Conservation (phyloP, 2,888 invertebrate genomes). For the Leucophora obtusa region DNA sequence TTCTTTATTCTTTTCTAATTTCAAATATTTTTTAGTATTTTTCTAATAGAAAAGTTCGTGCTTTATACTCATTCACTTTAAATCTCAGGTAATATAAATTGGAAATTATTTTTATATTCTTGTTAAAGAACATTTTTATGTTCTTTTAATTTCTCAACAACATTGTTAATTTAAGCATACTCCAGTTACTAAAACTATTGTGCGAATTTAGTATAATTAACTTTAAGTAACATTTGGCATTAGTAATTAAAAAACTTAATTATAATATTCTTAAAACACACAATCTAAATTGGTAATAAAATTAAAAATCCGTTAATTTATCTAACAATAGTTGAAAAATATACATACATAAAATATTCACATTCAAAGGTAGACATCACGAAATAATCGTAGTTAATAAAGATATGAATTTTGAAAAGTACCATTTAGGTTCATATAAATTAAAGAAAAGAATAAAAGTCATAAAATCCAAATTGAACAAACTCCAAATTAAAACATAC, state of each 20-base stretch:
- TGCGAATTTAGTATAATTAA: slow-evolving; percentile 13
- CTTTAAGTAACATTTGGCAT: slow-evolving; percentile 9
- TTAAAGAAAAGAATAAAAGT: neutral
- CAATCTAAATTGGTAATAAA: slow-evolving; percentile 17
- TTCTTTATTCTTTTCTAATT: neutral
- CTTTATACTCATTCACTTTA: slow-evolving; percentile 19
- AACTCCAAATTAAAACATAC: neutral
- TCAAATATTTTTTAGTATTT: neutral
- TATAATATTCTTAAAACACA: neutral
- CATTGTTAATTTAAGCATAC: slow-evolving; percentile 23
- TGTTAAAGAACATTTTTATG: slow-evolving; percentile 37
- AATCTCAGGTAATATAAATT: slow-evolving; percentile 8
- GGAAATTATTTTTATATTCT: slow-evolving; percentile 9
- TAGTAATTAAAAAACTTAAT: neutral
- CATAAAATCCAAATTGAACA: neutral
- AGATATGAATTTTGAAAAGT: neutral
- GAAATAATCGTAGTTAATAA: neutral
- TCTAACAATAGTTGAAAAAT: slow-evolving; percentile 3
- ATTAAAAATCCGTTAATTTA: slow-evolving; percentile 29
- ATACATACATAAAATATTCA: too few species aligned
- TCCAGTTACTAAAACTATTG: neutral
- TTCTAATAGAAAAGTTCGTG: slow-evolving; percentile 4
- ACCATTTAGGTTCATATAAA: neutral
- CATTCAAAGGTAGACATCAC: too few species aligned
- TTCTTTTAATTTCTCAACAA: slow-evolving; percentile 41